Evolutionary conservation across 2,888 invertebrate genomes (phyloP).

Genomic region (Bugula neritina): DNA sequence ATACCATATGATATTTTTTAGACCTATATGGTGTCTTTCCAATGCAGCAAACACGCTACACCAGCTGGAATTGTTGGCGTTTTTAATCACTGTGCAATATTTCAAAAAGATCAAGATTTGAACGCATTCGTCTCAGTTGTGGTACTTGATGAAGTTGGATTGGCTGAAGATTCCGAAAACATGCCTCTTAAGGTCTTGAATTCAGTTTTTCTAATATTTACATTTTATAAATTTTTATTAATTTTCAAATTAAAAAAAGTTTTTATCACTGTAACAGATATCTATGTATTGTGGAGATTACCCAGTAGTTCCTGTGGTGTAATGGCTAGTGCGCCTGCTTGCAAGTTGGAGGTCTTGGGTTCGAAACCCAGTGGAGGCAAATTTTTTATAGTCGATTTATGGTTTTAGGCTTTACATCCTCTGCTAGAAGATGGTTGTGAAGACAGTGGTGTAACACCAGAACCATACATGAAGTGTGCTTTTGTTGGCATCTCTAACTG

Average conservation of each 20-base stretch:
- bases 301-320: too few relatives aligned
- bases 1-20: too few relatives aligned
- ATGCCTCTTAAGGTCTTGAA: constrained; percentile 52
- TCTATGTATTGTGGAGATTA: too few relatives aligned
- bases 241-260: too few relatives aligned
- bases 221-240: too few relatives aligned
- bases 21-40: constrained; percentile 49
- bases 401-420: constrained; percentile 43
- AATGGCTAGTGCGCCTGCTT: too few relatives aligned
- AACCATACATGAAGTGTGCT: constrained; percentile 43
- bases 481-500: constrained; percentile 53
- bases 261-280: too few relatives aligned
- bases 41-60: constrained; percentile 47
- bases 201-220: too few relatives aligned
- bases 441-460: constrained; percentile 41
- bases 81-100: constrained; percentile 44
- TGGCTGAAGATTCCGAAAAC: constrained; percentile 46
- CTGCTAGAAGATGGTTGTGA: constrained; percentile 46
- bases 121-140: constrained; percentile 44
- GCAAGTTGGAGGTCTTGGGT: too few relatives aligned
- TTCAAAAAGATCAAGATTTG: constrained; percentile 40
- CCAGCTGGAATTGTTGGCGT: constrained; percentile 45
- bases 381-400: too few relatives aligned
- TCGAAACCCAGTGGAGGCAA: too few relatives aligned
- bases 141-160: constrained; percentile 48